Conservation (phyloP, 2,888 invertebrate species). For the Spodoptera exigua region DNA sequence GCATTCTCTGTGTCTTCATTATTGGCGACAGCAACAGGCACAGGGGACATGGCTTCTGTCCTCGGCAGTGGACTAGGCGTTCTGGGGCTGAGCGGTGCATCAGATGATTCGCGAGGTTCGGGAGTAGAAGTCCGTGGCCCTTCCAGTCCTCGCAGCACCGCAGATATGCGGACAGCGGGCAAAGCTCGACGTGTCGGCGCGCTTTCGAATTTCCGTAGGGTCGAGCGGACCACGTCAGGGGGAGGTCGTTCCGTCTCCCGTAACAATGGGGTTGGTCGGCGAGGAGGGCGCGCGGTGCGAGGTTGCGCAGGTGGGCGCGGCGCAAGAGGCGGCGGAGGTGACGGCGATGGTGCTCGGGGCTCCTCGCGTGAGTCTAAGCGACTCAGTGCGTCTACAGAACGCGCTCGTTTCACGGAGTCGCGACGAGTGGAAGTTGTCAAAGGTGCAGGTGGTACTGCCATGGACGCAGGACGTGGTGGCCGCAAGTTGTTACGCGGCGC, state of each 20-base stretch:
- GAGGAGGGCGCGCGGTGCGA: slow-evolving; percentile 85
- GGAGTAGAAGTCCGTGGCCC: slow-evolving; percentile 74
- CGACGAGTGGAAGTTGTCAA: slow-evolving; percentile 78
- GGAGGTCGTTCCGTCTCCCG: slow-evolving; percentile 92
- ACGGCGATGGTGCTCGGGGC: slow-evolving; percentile 90
- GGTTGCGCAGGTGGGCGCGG: slow-evolving; percentile 82
- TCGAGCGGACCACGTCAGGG: slow-evolving; percentile 96
- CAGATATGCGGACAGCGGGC: slow-evolving; percentile 85
- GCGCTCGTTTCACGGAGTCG: slow-evolving; percentile 93
- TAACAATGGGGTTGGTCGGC: slow-evolving; percentile 85
- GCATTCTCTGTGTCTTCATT: slow-evolving; percentile 62
- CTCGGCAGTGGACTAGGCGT: slow-evolving; percentile 83
- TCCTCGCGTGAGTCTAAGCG: slow-evolving; percentile 90
- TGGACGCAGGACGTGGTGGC: slow-evolving; percentile 72
- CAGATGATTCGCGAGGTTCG: slow-evolving; percentile 67
- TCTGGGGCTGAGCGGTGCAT: slow-evolving; percentile 61
- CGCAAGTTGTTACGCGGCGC: slow-evolving; percentile 62
- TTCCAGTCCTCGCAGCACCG: slow-evolving; percentile 79
- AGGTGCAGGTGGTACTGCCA: slow-evolving; percentile 67
- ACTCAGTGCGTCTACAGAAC: slow-evolving; percentile 95
- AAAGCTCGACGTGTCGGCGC: slow-evolving; percentile 88
- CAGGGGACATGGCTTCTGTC: slow-evolving; percentile 89
- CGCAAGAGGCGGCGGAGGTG: slow-evolving; percentile 69
- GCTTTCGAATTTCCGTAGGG: slow-evolving; percentile 95
- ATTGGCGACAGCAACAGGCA: slow-evolving; percentile 83